Evolutionary conservation across 2,113 vertebrate genomes (phyloP), one percentile per base, ranked within the genome.

Genomic region (Corynorhinus townsendii): DNA sequence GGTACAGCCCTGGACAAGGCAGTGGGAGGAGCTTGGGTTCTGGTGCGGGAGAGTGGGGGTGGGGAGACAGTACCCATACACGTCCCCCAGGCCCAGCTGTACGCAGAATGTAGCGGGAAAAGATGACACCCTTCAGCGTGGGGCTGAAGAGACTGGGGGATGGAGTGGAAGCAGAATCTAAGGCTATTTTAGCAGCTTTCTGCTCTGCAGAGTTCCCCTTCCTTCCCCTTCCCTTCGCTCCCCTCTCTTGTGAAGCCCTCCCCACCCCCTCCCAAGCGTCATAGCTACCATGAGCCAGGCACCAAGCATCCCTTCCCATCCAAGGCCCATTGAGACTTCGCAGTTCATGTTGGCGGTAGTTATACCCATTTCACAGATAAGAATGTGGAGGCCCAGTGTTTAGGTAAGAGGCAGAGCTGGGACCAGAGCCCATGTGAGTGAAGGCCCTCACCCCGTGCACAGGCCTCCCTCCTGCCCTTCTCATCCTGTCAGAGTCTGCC

Each of bases 1-100:
- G n/a, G 20, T 7, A 4, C 9, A 16, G 52, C n/a, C 2, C 0
- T 2, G 4, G 14, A 22, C 1, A 0, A 38, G 11, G 45, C 17
- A 73, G 40, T 20, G 12, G 19, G 43, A 43, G 20, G 38, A 56
- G 11, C 33, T 22, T 6, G 38, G 24, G 28, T 17, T 45, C 14
- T 26, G 26, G 69, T 28, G 1, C 11, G 14, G 69, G 64, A 11
- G 24, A 30, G 10, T n/a, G 2, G 62, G 45, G 52, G 11, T 7
- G 2, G 28, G n/a, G 30, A 85, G 40, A 28, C 2, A 9, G 20
- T 1, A 1, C 4, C 6, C 3, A 3, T 4, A 26, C 56, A 20
- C 26, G 20, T 49, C 38, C 64, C 68, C 33, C 14, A 3, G 75
- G 77, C 86, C 69, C 33, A 59, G 64, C 47, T 28, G 14, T 26